Conservation (phyloP, 2,113 vertebrate species). For the Vanacampus margaritifer region DNA sequence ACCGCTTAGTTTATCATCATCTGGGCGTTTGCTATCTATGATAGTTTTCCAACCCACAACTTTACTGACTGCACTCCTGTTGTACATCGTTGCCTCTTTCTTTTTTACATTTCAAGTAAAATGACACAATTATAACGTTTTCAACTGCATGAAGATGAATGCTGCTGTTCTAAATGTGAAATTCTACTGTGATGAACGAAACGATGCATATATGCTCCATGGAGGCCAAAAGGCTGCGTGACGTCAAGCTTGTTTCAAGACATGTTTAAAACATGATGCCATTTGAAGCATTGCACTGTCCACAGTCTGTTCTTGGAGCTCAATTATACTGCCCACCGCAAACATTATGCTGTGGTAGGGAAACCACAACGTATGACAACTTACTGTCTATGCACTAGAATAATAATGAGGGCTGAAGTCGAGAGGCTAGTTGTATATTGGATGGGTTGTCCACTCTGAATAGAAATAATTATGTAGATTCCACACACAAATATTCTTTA, state of each 20-base stretch:
- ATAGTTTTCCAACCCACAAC: conserved; percentile 30
- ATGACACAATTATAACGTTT: too few species aligned
- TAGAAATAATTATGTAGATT: too few species aligned
- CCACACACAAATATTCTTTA: too few species aligned
- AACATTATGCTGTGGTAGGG: background rate
- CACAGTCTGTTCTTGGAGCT: background rate
- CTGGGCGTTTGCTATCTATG: conserved; percentile 10
- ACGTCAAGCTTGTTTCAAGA: too few species aligned
- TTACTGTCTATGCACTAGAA: background rate
- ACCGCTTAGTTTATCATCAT: too few species aligned
- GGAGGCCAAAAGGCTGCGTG: too few species aligned
- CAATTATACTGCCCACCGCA: too few species aligned
- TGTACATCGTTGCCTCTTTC: conserved; percentile 20
- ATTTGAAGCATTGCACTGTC: background rate
- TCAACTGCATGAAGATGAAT: too few species aligned
- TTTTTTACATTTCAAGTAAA: conserved; percentile 18
- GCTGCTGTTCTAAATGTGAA: too few species aligned
- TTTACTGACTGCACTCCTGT: conserved; percentile 14
- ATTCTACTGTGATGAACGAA: too few species aligned
- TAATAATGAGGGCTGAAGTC: background rate
- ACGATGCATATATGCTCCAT: background rate
- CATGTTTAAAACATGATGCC: conserved; percentile 2
- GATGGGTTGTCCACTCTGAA: too few species aligned
- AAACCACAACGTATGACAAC: background rate
- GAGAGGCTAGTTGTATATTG: too few species aligned